Evolutionary conservation across 1,140 invertebrate species (phyloP).

Genomic region (Caerostris darwini): DNA sequence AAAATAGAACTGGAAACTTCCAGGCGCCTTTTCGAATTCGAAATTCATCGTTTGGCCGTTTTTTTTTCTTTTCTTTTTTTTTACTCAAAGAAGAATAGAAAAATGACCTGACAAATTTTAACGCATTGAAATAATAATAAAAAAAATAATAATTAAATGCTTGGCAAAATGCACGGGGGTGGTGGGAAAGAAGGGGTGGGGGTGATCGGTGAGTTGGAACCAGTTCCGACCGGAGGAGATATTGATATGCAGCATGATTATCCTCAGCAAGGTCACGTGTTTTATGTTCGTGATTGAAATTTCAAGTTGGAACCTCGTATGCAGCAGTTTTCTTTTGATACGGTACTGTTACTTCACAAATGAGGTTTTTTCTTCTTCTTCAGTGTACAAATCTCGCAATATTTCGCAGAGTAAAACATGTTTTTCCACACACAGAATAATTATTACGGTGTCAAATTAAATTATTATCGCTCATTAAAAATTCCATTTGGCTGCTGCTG

Average conservation of each 20-base stretch:
- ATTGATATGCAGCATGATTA: slow-evolving; percentile 70
- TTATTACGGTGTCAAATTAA: background rate
- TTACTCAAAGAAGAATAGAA: background rate
- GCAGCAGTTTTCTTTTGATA: background rate
- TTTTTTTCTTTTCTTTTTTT: background rate
- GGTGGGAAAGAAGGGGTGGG: background rate
- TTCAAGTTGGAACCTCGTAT: slow-evolving; percentile 8
- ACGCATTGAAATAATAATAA: background rate
- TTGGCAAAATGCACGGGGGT: background rate
- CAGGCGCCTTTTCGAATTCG: background rate
- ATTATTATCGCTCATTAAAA: background rate
- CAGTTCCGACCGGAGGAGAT: slow-evolving; percentile 58
- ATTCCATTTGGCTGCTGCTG: no score
- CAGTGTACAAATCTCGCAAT: background rate
- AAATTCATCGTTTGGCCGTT: background rate
- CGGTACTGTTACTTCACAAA: background rate
- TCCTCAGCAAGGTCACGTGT: slow-evolving; percentile 71
- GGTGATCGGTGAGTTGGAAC: background rate
- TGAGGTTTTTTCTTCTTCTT: background rate
- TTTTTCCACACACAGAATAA: background rate
- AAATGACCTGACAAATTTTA: slow-evolving; percentile 67
- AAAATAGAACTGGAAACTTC: slow-evolving; percentile 23
- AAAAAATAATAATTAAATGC: slow-evolving; percentile 47
- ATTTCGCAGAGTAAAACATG: background rate
- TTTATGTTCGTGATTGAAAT: slow-evolving; percentile 46